phyloP scores from a whole-genome alignment of 1,140 invertebrate species.

The Tetramorium simillimum region DNA sequence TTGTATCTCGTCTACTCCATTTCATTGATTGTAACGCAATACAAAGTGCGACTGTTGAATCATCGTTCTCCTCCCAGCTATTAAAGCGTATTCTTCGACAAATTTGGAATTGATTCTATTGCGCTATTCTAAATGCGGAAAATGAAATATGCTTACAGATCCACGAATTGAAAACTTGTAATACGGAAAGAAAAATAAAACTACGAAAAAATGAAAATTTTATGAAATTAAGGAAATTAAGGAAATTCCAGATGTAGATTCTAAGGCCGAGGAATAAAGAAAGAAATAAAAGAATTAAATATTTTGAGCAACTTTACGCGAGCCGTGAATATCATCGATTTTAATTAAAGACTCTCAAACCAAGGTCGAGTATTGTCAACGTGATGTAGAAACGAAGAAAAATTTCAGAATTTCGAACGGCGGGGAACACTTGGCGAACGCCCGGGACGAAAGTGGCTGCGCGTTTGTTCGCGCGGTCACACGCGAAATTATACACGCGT shows the following conservation, averaged over 20 bases:
- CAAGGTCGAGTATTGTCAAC: not conserved
- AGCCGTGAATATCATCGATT: not conserved
- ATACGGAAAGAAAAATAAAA: not conserved
- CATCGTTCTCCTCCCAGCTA: not conserved
- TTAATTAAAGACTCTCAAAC: not conserved
- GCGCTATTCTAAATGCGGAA: not conserved
- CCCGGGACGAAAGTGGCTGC: not conserved
- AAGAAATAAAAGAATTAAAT: not conserved
- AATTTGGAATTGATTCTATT: not conserved
- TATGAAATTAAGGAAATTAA: too few relatives aligned
- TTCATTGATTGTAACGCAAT: not conserved
- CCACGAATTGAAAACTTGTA: not conserved
- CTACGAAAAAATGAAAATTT: not conserved
- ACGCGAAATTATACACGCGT: conserved; percentile 27
- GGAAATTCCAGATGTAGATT: too few relatives aligned
- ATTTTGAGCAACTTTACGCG: not conserved
- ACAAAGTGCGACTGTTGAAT: conserved; percentile 1
- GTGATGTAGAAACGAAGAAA: not conserved
- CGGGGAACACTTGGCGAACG: not conserved
- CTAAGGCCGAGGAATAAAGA: too few relatives aligned
- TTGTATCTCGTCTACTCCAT: not conserved
- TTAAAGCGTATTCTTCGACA: not conserved
- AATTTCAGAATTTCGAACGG: not conserved
- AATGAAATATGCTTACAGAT: not conserved
- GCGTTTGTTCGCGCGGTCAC: not conserved